Conservation (phyloP, 2,888 invertebrate genomes). For the Hyposoter dolosus region DNA sequence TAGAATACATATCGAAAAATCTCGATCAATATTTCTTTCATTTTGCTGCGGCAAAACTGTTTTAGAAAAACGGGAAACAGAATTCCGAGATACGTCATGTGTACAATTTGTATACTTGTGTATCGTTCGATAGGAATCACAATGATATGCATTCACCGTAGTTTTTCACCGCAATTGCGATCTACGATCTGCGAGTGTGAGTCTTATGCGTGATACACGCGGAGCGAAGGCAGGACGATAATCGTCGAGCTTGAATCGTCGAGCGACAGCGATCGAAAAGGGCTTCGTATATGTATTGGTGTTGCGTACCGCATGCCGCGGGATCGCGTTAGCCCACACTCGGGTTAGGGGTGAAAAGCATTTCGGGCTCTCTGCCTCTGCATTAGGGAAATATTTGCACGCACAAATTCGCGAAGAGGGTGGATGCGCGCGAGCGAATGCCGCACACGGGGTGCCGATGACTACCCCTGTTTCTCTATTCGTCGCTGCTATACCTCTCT, state of each 20-base stretch:
- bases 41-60: neutral
- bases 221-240: constrained; percentile 10
- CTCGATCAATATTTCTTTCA: neutral
- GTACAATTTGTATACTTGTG: neutral
- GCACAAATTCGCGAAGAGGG: constrained; percentile 73
- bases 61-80: neutral
- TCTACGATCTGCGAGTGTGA: neutral
- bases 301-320: constrained; percentile 34
- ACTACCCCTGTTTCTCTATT: constrained; percentile 24
- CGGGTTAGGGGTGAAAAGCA: constrained; percentile 32
- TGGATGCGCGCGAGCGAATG: constrained; percentile 48
- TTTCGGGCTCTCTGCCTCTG: constrained; percentile 63
- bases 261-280: constrained; percentile 36
- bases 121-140: neutral
- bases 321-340: constrained; percentile 54
- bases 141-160: neutral
- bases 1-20: too few relatives aligned
- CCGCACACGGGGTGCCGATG: constrained; percentile 9
- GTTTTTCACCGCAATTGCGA: neutral
- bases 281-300: constrained; percentile 7
- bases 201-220: neutral
- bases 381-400: constrained; percentile 77
- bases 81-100: neutral
- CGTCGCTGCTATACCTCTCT: neutral
- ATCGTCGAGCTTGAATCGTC: constrained; percentile 24